These are phyloP conservation scores for Hemistola chrysoprasaria DNA, from an alignment of 2,888 invertebrate genomes.

Conservation along the genomic window DNA sequence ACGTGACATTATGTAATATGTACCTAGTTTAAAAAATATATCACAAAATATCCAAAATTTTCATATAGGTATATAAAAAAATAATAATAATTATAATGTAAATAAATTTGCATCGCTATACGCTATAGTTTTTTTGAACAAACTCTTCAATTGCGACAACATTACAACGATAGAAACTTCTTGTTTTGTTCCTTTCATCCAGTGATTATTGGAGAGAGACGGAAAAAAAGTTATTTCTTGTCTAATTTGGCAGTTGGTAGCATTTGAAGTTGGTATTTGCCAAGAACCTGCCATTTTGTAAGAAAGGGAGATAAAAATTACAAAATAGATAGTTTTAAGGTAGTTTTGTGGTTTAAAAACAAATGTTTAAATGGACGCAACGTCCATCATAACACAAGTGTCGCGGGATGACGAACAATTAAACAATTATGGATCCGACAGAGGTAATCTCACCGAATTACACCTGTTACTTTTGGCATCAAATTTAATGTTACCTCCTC, in stretches of 20 bases:
- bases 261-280: conserved; percentile 72
- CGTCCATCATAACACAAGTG: conserved; percentile 99
- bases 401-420: conserved; percentile 98
- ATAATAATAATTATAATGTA: too few relatives aligned
- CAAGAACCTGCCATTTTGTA: conserved; percentile 82
- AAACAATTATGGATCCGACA: conserved; percentile 95
- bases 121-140: too few relatives aligned
- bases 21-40: too few relatives aligned
- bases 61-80: too few relatives aligned
- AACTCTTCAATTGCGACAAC: too few relatives aligned
- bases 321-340: conserved; percentile 71
- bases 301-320: conserved; percentile 79
- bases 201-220: conserved; percentile 37
- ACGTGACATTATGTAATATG: too few relatives aligned
- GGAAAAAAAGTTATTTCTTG: conserved; percentile 38
- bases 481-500: conserved; percentile 75
- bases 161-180: not conserved
- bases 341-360: conserved; percentile 79
- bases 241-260: conserved; percentile 52
- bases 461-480: conserved; percentile 80
- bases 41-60: too few relatives aligned
- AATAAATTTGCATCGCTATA: too few relatives aligned
- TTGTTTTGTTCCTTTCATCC: conserved; percentile 38
- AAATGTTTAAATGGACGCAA: conserved; percentile 94
- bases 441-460: conserved; percentile 88